Evolutionary conservation across 2,888 invertebrate genomes (phyloP), one percentile per base, ranked within the genome.

Genomic region (Lathronympha strigana): DNA sequence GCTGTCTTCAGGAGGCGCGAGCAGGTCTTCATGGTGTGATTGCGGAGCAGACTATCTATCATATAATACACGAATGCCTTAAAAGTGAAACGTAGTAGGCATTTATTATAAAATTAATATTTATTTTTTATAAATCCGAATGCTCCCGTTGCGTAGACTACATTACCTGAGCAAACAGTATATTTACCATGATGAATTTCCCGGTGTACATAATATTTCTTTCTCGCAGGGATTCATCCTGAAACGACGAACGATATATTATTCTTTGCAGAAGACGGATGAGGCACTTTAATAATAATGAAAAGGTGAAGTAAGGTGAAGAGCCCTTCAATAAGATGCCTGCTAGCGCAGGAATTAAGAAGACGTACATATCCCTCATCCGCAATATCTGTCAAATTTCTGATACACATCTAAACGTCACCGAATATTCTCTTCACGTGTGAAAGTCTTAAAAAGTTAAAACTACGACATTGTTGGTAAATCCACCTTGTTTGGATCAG

Each of bases 191-290:
- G 49, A 31, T 38, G 43, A 40, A 57, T 63, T 11, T 47, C 28
- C 15, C 31, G 11, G 17, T 31, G 19, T 25, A 8, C 47, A 25
- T 33, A 38, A 53, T 53, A 53, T 47, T 33, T 19, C 23, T 51
- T 64, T 31, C 17, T 23, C 45, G 11, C 36, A 36, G 45, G 45
- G 36, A 38, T 60, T 60, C 51, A 58, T 53, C 45, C 43, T 58
- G 51, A 38, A 64, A 45, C 51, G 43, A 47, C 54, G 51, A 60
- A 53, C 38, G 61, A 61, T 66, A 54, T 61, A 67, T 67, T 66
- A 61, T 69, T 63, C 61, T 23, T 21, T 49, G 49, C 61, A 69
- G 62, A 69, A 70, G 70, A 70, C 66, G 66, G 67, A 70, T 70
- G 67, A 51, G 67, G 67, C 61, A 67, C 66, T 70, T 67, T 62